Conservation (phyloP, 53 echinoderm and acorn worm genomes). For the Actinopyga echinites region DNA sequence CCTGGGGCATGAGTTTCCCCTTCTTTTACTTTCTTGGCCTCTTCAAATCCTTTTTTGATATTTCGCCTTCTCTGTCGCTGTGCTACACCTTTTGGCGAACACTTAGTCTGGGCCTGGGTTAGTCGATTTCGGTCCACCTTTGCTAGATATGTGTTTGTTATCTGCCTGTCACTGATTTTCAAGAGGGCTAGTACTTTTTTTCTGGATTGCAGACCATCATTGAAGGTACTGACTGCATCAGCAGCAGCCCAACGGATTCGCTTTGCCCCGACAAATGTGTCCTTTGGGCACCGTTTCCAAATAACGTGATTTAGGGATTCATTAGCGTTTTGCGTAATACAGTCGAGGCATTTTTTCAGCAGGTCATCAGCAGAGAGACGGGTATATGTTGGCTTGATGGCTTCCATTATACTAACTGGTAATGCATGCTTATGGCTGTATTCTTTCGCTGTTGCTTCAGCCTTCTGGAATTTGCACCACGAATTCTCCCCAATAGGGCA, state of each 20-base stretch:
- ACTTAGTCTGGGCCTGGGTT: background rate
- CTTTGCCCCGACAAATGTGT: conserved; percentile 23
- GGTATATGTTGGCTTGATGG: conserved; percentile 6
- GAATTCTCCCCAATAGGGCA: background rate
- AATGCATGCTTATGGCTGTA: conserved; percentile 18
- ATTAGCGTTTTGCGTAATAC: conserved; percentile 19
- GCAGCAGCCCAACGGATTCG: background rate
- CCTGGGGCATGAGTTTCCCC: conserved; percentile 25
- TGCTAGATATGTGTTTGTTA: background rate
- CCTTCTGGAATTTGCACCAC: conserved; percentile 10
- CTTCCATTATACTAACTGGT: conserved; percentile 16
- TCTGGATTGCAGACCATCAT: background rate
- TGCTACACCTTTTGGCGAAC: background rate
- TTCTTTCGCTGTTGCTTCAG: background rate
- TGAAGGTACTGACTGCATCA: conserved; percentile 33
- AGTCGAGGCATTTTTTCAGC: background rate
- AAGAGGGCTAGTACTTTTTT: background rate
- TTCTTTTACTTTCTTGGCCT: conserved; percentile 31
- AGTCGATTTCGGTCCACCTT: background rate
- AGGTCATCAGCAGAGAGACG: background rate
- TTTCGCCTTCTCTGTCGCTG: background rate
- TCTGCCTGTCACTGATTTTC: conserved; percentile 10
- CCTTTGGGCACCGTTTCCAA: background rate
- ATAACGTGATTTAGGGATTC: conserved; percentile 11
- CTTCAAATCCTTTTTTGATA: conserved; percentile 45